These are phyloP conservation scores for Petrocephalus microphthalmus DNA, from an alignment of 2,113 vertebrate species.

Conservation along the genomic window DNA sequence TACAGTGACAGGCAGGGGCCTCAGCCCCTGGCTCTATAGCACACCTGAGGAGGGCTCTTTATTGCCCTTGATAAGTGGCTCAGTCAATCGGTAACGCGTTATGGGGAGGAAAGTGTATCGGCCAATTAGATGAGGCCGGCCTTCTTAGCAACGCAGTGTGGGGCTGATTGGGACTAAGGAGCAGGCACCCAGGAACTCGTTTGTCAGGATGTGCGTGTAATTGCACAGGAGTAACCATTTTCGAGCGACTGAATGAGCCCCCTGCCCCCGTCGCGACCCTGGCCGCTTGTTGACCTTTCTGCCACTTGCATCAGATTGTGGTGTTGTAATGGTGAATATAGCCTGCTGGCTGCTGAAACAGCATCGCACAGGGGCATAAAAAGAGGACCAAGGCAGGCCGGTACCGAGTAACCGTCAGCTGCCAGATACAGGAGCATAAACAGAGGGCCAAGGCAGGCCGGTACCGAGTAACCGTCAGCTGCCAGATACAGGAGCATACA, in stretches of 20 bases:
- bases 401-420: neutral
- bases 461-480: neutral
- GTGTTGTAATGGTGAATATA: slow-evolving; percentile 37
- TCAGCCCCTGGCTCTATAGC: slow-evolving; percentile 28
- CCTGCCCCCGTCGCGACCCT: slow-evolving; percentile 47
- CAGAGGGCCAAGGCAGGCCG: too few species aligned
- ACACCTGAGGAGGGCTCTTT: neutral
- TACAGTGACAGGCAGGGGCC: slow-evolving; percentile 3
- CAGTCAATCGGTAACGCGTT: slow-evolving; percentile 37
- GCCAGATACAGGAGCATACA: too few species aligned
- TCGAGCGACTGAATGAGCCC: slow-evolving; percentile 52
- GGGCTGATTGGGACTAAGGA: slow-evolving; percentile 62
- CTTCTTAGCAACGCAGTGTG: slow-evolving; percentile 59
- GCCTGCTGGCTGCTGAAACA: neutral
- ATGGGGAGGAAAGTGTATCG: slow-evolving; percentile 55
- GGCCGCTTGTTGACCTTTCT: slow-evolving; percentile 64
- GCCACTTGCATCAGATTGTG: slow-evolving; percentile 35
- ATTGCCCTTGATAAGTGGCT: slow-evolving; percentile 34
- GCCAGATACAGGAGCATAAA: too few species aligned
- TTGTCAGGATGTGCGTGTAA: slow-evolving; percentile 67
- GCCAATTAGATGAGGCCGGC: slow-evolving; percentile 62
- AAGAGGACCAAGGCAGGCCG: neutral
- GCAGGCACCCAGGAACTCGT: slow-evolving; percentile 54
- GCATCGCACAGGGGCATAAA: neutral
- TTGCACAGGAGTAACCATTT: slow-evolving; percentile 62